Evolutionary conservation across 2,888 invertebrate species (phyloP).

Genomic region (Tipula confusa): DNA sequence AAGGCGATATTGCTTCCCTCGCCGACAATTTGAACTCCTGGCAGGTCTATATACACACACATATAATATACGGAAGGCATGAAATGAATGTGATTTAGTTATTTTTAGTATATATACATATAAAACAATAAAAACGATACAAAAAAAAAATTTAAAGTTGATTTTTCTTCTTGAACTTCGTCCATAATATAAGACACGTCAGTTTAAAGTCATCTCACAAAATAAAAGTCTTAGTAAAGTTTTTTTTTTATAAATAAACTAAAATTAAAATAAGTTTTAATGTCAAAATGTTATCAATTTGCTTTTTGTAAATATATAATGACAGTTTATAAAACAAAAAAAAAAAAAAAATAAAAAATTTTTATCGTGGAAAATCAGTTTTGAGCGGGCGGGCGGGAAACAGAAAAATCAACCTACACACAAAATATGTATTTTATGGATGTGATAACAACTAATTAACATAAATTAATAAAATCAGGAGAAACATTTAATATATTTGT

Average conservation of each 20-base stretch:
- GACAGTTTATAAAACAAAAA: neutral
- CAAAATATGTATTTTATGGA: neutral
- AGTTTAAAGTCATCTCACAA: neutral
- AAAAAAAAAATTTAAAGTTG: neutral
- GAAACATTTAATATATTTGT: neutral
- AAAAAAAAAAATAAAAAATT: too few species aligned
- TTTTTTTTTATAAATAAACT: neutral
- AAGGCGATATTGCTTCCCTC: neutral
- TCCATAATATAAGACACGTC: neutral
- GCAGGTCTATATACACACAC: neutral
- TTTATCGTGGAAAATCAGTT: neutral
- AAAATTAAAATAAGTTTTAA: neutral
- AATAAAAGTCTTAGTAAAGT: neutral
- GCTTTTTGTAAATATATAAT: neutral
- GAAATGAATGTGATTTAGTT: constrained; percentile 13
- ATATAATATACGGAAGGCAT: neutral
- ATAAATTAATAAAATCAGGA: neutral
- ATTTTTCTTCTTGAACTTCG: neutral
- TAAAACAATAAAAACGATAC: neutral
- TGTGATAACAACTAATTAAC: neutral
- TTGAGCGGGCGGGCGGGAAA: neutral
- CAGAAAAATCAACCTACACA: neutral
- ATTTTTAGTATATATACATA: neutral
- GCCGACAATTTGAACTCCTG: neutral
- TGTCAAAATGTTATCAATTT: neutral